Percentiles rank a stretch among this genome's conserved stretches.
These are phyloP conservation scores for Artibeus jamaicensis DNA, from an alignment of 2,797 vertebrate species.

Conservation along the genomic window DNA sequence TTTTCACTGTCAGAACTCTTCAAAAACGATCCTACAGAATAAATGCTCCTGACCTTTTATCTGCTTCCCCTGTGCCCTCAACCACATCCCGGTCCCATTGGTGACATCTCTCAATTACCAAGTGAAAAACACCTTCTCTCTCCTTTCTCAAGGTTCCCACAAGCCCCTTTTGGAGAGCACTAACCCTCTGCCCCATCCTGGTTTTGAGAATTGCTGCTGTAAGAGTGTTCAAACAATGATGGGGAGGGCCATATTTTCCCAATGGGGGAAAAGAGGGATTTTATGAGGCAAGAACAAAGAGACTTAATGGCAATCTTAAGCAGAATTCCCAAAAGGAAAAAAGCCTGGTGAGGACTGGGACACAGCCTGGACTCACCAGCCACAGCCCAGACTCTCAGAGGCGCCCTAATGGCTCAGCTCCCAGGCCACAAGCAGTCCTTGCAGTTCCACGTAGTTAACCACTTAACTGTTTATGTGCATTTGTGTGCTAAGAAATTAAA, in stretches of 20 bases:
- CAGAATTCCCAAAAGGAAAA: neutral
- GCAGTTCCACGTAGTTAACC: neutral
- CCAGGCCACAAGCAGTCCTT: neutral
- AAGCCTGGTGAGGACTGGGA: neutral
- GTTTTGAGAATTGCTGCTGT: neutral
- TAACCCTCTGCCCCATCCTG: neutral
- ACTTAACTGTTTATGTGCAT: neutral
- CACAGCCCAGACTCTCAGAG: neutral
- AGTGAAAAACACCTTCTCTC: neutral
- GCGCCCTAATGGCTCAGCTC: neutral
- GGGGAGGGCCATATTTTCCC: neutral
- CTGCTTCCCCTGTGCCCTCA: neutral
- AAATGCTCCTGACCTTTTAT: neutral
- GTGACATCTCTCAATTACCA: neutral
- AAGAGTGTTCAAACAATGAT: neutral
- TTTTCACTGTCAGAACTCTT: slow-evolving; percentile 6
- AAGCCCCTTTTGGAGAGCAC: neutral
- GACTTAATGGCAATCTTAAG: neutral
- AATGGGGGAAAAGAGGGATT: neutral
- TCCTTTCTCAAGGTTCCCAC: neutral
- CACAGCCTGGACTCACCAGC: neutral
- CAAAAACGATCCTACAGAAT: neutral
- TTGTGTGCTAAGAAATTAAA: neutral
- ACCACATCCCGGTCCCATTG: neutral
- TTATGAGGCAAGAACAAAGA: neutral